Base-by-base conservation (phyloP, 2,888 invertebrate genomes). In the Xestia xanthographa region DNA sequence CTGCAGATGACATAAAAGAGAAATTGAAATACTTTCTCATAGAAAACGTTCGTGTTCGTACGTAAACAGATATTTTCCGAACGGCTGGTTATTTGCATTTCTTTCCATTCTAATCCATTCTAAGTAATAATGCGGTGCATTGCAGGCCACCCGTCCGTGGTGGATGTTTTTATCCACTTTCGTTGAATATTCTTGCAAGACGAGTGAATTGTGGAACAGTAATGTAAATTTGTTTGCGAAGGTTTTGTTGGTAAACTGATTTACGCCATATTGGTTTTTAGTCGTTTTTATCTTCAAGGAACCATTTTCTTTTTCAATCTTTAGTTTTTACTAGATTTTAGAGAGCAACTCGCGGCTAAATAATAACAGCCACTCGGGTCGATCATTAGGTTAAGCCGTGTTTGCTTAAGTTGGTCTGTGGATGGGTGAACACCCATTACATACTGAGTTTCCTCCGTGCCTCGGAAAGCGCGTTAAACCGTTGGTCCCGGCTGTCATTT, bases 21-120 rank as follows among this genome's bases (percentile, higher is more conserved):
- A 76, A 80, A 80, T 62, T 62, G 48, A 75, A 82, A 70, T 76
- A 38, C 43, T 71, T 50, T 69, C 67, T 73, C 62, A 62, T 53
- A 58, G 43, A 63, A 72, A 62, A 56, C 45, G 56, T 56, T 56
- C 29, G 56, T 58, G 41, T 70, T 72, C n/a, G 34, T 58, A 62
- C 70, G 50, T 72, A 74, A 74, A 77, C 68, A 74, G 73, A 77
- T 81, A 84, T 81, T 83, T 84, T 84, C 66, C 77, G 45, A 66
- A 72, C 41, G 63, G 26, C 29, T 74, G 58, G 29, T 56, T 77
- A 72, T 84, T 83, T 74, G 66, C 69, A 60, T 72, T 73, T 62
- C 45, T 66, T 69, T 81, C 53, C 17, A 60, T 77, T 72, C 60
- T 76, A 67, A 83, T 80, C 34, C 48, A 65, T 76, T 80, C 53